Evolutionary conservation across 1,140 invertebrate genomes (phyloP).

Genomic region (Aphaenogaster rudis): DNA sequence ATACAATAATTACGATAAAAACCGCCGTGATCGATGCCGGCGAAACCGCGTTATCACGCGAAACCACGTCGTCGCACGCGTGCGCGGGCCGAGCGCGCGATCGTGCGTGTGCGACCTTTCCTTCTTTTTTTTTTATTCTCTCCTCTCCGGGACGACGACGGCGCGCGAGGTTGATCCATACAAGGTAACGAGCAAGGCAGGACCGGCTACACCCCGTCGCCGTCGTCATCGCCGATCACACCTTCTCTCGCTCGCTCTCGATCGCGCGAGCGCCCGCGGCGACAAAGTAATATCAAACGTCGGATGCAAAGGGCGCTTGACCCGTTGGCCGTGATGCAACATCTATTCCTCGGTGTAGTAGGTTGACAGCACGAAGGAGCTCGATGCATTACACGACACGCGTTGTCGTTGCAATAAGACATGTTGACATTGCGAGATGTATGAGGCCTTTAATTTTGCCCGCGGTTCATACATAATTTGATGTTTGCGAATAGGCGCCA

Average conservation of each 20-base stretch:
- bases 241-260: constrained; percentile 27
- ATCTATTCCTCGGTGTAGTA: not conserved
- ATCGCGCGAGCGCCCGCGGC: not conserved
- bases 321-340: constrained; percentile 17
- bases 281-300: constrained; percentile 11
- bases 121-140: constrained; percentile 46
- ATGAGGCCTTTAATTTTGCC: not conserved
- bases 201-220: constrained; percentile 68
- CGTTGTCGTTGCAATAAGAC: not conserved
- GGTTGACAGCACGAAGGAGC: constrained; percentile 6
- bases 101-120: constrained; percentile 38
- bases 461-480: not conserved
- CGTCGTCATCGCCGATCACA: constrained; percentile 7
- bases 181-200: constrained; percentile 77
- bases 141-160: constrained; percentile 65
- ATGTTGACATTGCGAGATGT: not conserved
- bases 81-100: constrained; percentile 63
- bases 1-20: constrained; percentile 59
- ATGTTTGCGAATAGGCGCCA: not conserved
- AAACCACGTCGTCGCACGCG: constrained; percentile 1
- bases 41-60: constrained; percentile 51
- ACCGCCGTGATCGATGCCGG: constrained; percentile 43
- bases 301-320: constrained; percentile 17
- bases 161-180: constrained; percentile 76
- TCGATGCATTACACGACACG: not conserved